Conservation (phyloP, 2,113 vertebrate species). For the Cinclus cinclus region DNA sequence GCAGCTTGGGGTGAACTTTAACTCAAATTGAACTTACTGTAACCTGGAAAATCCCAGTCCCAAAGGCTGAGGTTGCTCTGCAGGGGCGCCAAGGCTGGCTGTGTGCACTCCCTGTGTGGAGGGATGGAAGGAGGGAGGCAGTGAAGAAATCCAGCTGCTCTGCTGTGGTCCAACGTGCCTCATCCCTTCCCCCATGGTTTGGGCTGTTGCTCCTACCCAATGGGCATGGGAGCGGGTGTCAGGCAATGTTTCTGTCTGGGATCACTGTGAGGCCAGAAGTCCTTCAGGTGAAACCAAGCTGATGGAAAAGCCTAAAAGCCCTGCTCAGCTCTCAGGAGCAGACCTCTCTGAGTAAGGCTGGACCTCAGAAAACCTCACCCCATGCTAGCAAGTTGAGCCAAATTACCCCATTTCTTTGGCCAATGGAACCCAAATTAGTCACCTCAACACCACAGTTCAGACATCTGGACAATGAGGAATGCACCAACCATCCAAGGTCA, state of each 20-base stretch:
- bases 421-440: background rate
- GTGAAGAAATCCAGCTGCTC: background rate
- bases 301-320: background rate
- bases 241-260: background rate
- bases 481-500: background rate
- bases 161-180: rapidly evolving
- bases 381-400: background rate
- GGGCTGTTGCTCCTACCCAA: rapidly evolving
- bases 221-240: rapidly evolving
- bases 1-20: background rate
- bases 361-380: background rate
- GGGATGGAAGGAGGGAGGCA: background rate
- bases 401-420: background rate
- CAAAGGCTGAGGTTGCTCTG: rapidly evolving
- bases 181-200: rapidly evolving
- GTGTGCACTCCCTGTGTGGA: rapidly evolving
- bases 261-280: background rate
- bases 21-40: background rate
- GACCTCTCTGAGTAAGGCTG: background rate
- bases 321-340: background rate
- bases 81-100: rapidly evolving
- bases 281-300: background rate
- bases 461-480: background rate
- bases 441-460: rapidly evolving
- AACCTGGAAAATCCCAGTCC: background rate